Conservation (phyloP, 2,888 invertebrate genomes). For the Chouioia cunea region DNA sequence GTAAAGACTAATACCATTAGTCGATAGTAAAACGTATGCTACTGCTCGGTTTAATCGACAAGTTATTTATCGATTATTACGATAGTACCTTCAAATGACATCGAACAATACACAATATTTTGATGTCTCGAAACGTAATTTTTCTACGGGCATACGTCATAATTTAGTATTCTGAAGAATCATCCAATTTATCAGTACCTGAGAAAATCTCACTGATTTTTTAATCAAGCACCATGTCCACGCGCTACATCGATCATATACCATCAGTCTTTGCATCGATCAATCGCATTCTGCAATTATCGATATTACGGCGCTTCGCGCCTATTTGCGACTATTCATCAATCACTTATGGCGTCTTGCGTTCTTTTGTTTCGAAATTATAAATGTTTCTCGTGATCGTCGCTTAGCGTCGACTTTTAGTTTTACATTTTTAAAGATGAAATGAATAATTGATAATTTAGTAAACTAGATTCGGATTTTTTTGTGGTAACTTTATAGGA, state of each 20-base stretch:
- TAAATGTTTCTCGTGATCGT: not conserved
- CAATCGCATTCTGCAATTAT: constrained; percentile 29
- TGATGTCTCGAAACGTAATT: not conserved
- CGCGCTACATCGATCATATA: constrained; percentile 21
- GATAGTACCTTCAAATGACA: not conserved
- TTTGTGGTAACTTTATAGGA: too few relatives aligned
- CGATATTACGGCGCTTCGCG: constrained; percentile 5
- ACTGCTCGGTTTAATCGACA: too few relatives aligned
- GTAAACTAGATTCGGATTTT: too few relatives aligned
- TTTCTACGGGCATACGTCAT: not conserved
- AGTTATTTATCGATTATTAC: not conserved
- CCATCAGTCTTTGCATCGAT: constrained; percentile 6
- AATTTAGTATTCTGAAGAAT: constrained; percentile 2
- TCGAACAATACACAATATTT: constrained; percentile 8
- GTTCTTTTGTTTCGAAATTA: constrained; percentile 33
- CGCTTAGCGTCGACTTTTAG: not conserved
- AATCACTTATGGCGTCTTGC: not conserved
- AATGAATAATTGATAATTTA: too few relatives aligned
- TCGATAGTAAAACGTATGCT: too few relatives aligned
- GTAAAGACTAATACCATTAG: too few relatives aligned
- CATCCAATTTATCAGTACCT: constrained; percentile 27
- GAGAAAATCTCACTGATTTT: not conserved
- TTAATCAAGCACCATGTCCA: too few relatives aligned
- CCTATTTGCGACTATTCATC: constrained; percentile 3
- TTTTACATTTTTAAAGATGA: too few relatives aligned